Evolutionary conservation across 2,113 vertebrate genomes (phyloP).

Genomic region (Dasyornis broadbenti): DNA sequence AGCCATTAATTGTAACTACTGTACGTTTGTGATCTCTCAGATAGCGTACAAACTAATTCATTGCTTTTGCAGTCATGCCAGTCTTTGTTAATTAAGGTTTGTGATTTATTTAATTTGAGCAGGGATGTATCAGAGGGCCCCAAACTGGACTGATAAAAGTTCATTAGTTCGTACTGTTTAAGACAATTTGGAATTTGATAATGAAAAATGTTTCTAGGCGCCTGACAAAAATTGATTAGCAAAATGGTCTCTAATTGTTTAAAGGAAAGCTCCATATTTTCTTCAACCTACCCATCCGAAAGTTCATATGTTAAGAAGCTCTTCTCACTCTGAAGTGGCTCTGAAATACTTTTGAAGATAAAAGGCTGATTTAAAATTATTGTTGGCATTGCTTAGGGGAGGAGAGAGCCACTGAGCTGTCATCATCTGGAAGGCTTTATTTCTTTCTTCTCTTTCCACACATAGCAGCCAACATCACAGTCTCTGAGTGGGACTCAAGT

Average conservation of each 20-base stretch:
- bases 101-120: conserved; percentile 59
- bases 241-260: neutral
- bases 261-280: conserved; percentile 25
- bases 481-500: neutral
- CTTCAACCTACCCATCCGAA: neutral
- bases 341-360: conserved; percentile 22
- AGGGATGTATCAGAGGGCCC: neutral
- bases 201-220: neutral
- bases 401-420: neutral
- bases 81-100: conserved; percentile 54
- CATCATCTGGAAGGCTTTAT: neutral
- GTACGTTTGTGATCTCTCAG: conserved; percentile 48
- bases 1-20: conserved; percentile 69
- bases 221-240: conserved; percentile 9
- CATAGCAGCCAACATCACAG: neutral
- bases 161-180: neutral
- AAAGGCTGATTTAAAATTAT: conserved; percentile 19
- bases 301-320: conserved; percentile 2
- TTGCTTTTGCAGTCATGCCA: conserved; percentile 40
- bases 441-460: conserved; percentile 3
- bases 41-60: conserved; percentile 51
- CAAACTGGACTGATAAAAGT: conserved; percentile 39
- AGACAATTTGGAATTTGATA: neutral
- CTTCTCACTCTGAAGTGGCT: neutral
- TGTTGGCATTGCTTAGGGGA: conserved; percentile 14